phyloP scores from a whole-genome alignment of 2,888 invertebrate genomes.

The Caenorhabditis sp. region DNA sequence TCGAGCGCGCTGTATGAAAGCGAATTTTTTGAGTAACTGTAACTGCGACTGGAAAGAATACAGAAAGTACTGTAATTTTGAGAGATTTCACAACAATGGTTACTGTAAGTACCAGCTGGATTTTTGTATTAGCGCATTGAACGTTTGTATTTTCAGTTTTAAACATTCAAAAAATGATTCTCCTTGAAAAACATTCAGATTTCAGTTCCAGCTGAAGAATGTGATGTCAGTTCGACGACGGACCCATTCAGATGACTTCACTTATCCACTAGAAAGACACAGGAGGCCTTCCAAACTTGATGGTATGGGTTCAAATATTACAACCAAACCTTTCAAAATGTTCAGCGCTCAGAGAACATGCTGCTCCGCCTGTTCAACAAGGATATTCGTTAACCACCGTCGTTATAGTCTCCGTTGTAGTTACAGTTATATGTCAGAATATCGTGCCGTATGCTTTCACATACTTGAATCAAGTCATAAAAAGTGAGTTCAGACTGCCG shows the following conservation, averaged over 20 bases:
- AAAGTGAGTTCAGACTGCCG: slow-evolving; percentile 7
- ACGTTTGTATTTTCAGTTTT: too few relatives aligned
- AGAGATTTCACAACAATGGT: too few relatives aligned
- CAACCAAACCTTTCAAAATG: neutral
- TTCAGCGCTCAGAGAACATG: slow-evolving; percentile 36
- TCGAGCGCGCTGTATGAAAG: neutral
- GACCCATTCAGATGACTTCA: slow-evolving; percentile 54
- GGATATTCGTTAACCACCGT: slow-evolving; percentile 49
- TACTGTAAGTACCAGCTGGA: too few relatives aligned
- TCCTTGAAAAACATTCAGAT: neutral
- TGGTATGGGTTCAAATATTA: neutral
- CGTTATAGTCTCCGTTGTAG: slow-evolving; percentile 53
- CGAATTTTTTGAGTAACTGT: too few relatives aligned
- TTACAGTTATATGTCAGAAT: slow-evolving; percentile 62
- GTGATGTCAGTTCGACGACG: slow-evolving; percentile 60
- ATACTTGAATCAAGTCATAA: slow-evolving; percentile 24
- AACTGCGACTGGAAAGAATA: too few relatives aligned
- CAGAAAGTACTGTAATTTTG: too few relatives aligned
- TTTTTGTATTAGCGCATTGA: too few relatives aligned
- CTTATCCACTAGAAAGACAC: slow-evolving; percentile 11
- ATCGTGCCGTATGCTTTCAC: slow-evolving; percentile 29
- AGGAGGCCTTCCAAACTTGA: slow-evolving; percentile 46
- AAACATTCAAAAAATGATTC: too few relatives aligned
- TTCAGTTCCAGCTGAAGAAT: slow-evolving; percentile 32
- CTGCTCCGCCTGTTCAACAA: slow-evolving; percentile 23